These are phyloP conservation scores for Scyliorhinus canicula DNA, from an alignment of 2,797 vertebrate genomes.

Conservation along the genomic window DNA sequence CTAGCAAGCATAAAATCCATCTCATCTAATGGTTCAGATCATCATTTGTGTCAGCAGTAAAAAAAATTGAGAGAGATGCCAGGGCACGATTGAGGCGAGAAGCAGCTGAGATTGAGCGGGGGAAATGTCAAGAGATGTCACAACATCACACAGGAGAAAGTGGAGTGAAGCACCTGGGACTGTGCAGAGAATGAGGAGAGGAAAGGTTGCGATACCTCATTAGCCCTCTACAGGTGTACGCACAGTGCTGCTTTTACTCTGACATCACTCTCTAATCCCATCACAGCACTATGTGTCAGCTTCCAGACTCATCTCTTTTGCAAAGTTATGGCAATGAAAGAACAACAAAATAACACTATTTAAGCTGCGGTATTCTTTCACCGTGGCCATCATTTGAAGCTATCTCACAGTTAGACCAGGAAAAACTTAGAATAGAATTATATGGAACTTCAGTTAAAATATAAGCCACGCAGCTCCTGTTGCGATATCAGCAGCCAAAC, in stretches of 20 bases:
- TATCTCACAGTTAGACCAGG: not conserved
- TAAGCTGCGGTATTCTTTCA: not conserved
- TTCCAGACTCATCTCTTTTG: not conserved
- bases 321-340: not conserved
- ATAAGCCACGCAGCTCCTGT: not conserved
- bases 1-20: not conserved
- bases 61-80: not conserved
- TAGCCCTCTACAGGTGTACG: not conserved
- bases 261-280: not conserved
- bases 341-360: not conserved
- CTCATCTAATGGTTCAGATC: not conserved
- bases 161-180: not conserved
- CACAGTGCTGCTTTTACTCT: not conserved
- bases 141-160: not conserved
- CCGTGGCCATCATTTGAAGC: not conserved
- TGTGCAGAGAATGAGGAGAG: not conserved
- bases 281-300: not conserved
- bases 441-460: not conserved
- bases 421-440: not conserved
- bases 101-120: not conserved
- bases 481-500: not conserved
- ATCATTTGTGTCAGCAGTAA: not conserved
- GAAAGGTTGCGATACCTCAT: not conserved
- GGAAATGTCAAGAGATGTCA: not conserved
- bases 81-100: not conserved